phyloP scores from a whole-genome alignment of 1,140 invertebrate genomes.

The Drosophila subpulchrella region DNA sequence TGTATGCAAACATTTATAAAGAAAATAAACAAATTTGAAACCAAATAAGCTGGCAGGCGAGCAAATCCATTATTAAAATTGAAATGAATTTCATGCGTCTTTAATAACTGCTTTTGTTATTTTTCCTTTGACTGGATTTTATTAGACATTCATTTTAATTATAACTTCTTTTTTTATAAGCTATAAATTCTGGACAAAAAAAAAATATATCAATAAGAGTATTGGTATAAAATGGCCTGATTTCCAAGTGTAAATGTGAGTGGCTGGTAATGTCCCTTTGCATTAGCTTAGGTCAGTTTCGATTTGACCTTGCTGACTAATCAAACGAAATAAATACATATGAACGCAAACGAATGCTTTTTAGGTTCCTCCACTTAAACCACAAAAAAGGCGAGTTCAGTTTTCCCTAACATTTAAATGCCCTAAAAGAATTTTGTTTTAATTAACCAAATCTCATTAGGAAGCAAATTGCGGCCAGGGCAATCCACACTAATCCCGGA shows the following conservation, averaged over 20 bases:
- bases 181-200: background rate
- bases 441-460: conserved; percentile 34
- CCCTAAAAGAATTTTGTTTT: conserved; percentile 16
- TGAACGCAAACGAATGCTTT: background rate
- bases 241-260: background rate
- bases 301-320: background rate
- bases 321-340: background rate
- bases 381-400: background rate
- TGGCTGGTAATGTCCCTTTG: background rate
- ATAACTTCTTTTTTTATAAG: background rate
- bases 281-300: conserved; percentile 14
- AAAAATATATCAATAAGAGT: background rate
- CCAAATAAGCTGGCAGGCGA: conserved; percentile 6
- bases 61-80: conserved; percentile 13
- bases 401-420: conserved; percentile 19
- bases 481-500: conserved; percentile 26
- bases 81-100: conserved; percentile 4
- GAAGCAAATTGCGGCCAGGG: conserved; percentile 4
- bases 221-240: background rate
- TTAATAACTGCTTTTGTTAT: conserved; percentile 1
- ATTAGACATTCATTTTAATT: background rate
- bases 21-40: conserved; percentile 11
- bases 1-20: conserved; percentile 36
- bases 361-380: background rate
- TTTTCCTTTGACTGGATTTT: background rate